Percentiles rank a stretch among this genome's conserved stretches.
These are phyloP conservation scores for Sycophaga agraensis DNA, from an alignment of 1,140 invertebrate species.

Conservation along the genomic window DNA sequence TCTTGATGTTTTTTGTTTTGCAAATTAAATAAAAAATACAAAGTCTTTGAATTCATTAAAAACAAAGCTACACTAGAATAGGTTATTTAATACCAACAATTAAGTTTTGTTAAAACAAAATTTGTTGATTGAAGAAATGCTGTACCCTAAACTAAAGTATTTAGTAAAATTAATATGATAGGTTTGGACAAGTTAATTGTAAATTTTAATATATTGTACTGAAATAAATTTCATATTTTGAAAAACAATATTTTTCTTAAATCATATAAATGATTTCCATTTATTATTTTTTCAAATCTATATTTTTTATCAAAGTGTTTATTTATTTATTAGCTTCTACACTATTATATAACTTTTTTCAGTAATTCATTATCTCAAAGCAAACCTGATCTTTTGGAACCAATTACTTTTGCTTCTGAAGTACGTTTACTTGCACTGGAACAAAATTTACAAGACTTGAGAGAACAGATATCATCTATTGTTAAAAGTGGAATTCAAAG, in stretches of 20 bases:
- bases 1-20: too few species aligned
- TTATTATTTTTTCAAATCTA: not conserved
- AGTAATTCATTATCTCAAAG: conserved; percentile 46
- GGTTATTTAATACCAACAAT: too few species aligned
- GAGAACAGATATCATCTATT: conserved; percentile 53
- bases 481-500: conserved; percentile 47
- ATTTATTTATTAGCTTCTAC: too few species aligned
- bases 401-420: conserved; percentile 57
- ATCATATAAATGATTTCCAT: not conserved
- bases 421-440: conserved; percentile 53
- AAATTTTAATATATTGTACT: not conserved
- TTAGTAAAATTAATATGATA: too few species aligned
- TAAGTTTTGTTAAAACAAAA: too few species aligned
- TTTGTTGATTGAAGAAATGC: too few species aligned
- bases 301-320: not conserved
- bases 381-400: conserved; percentile 54
- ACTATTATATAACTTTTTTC: conserved; percentile 18
- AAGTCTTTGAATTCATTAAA: too few species aligned
- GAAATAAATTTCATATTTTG: not conserved
- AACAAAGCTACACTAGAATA: too few species aligned
- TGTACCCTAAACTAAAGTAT: too few species aligned
- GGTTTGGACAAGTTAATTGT: not conserved
- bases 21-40: too few species aligned
- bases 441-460: conserved; percentile 53
- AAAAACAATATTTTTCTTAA: not conserved